These are phyloP conservation scores for Ochotona princeps DNA, from an alignment of 2,113 vertebrate species.

Conservation along the genomic window DNA sequence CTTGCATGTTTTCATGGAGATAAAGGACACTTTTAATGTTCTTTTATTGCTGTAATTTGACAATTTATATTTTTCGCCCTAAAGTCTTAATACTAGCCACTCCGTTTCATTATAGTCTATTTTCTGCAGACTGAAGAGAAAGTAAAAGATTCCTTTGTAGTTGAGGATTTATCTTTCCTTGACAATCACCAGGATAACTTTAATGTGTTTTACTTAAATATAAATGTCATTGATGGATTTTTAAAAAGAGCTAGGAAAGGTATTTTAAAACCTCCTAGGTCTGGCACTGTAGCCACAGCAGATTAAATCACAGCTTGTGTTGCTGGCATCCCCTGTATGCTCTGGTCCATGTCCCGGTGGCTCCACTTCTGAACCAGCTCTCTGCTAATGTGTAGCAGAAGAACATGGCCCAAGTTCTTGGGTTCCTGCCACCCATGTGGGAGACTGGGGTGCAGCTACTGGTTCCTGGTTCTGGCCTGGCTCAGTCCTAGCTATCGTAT, in stretches of 20 bases:
- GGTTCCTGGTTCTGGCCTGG: too few relatives aligned
- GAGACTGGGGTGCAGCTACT: too few relatives aligned
- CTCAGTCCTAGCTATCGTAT: too few relatives aligned
- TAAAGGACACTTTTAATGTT: background rate
- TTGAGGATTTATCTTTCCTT: slow-evolving; percentile 55
- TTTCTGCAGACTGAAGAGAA: slow-evolving; percentile 41
- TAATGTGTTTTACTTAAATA: slow-evolving; percentile 39
- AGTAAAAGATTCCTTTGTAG: slow-evolving; percentile 28
- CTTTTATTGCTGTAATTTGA: slow-evolving; percentile 44
- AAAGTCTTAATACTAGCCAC: slow-evolving; percentile 48
- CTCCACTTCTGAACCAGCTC: too few relatives aligned
- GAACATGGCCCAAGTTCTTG: too few relatives aligned
- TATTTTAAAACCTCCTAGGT: slow-evolving; percentile 44
- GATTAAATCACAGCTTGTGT: too few relatives aligned
- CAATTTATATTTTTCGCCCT: slow-evolving; percentile 58
- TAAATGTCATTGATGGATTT: slow-evolving; percentile 49
- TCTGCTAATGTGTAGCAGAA: too few relatives aligned
- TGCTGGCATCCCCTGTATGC: too few relatives aligned
- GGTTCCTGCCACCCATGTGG: too few relatives aligned
- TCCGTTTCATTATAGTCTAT: slow-evolving; percentile 12
- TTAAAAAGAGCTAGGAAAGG: slow-evolving; percentile 36
- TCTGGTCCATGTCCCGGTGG: too few relatives aligned
- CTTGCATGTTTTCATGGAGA: slow-evolving; percentile 41
- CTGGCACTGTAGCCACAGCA: too few relatives aligned
- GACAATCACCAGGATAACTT: slow-evolving; percentile 46